These are phyloP conservation scores for Psix sp. DNA, from an alignment of 1,140 invertebrate species.

Conservation along the genomic window DNA sequence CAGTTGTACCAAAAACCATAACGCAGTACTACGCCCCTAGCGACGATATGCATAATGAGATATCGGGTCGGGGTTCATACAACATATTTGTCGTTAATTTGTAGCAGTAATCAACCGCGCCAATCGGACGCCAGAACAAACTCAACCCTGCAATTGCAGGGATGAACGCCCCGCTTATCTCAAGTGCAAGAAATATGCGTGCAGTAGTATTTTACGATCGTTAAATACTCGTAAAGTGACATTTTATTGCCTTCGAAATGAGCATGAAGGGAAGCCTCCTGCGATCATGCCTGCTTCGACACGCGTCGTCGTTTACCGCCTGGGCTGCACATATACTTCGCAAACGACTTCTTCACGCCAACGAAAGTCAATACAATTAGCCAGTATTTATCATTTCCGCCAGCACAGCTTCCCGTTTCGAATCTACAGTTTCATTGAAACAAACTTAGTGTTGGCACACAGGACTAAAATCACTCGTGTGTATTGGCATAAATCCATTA, in stretches of 20 bases:
- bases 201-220: constrained; percentile 67
- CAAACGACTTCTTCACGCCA: constrained; percentile 26
- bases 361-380: constrained; percentile 36
- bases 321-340: constrained; percentile 9
- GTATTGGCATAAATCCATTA: too few species aligned
- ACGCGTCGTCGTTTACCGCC: constrained; percentile 53
- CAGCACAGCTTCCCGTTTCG: constrained; percentile 10
- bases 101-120: constrained; percentile 45
- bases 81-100: constrained; percentile 52
- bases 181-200: constrained; percentile 53
- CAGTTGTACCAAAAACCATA: constrained; percentile 25
- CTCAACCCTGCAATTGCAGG: constrained; percentile 38
- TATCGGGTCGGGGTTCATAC: constrained; percentile 10
- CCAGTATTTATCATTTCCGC: constrained; percentile 34
- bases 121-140: constrained; percentile 51
- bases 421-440: constrained; percentile 2
- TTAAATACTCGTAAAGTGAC: constrained; percentile 67
- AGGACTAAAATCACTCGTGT: too few species aligned
- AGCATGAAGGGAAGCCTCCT: constrained; percentile 41
- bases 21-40: constrained; percentile 4
- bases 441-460: too few species aligned
- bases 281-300: constrained; percentile 51
- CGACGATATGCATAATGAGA: constrained; percentile 23
- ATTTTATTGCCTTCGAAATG: constrained; percentile 68
- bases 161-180: constrained; percentile 51